These are phyloP conservation scores for Ptychochromis oligacanthus DNA, from an alignment of 2,113 vertebrate species.

Conservation along the genomic window DNA sequence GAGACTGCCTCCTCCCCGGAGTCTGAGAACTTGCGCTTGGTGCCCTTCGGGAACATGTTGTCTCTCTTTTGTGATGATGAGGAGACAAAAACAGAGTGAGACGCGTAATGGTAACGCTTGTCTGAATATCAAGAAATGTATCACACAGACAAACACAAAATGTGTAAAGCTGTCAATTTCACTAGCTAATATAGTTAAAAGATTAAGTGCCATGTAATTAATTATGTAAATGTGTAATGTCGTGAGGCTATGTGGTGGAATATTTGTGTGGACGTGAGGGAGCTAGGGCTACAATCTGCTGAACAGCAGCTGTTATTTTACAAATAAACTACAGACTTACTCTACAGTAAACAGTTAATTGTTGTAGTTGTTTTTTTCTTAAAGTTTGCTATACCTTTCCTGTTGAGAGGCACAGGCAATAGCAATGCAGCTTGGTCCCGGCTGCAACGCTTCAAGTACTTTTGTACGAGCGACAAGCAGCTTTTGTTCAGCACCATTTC, in stretches of 20 bases:
- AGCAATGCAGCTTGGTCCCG: slow-evolving; percentile 78
- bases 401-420: slow-evolving; percentile 81
- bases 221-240: slow-evolving; percentile 45
- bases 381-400: slow-evolving; percentile 81
- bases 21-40: slow-evolving; percentile 90
- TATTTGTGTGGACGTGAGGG: slow-evolving; percentile 46
- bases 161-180: slow-evolving; percentile 37
- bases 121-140: slow-evolving; percentile 3
- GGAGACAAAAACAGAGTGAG: slow-evolving; percentile 50
- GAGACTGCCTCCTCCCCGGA: slow-evolving; percentile 78
- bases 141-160: slow-evolving; percentile 59
- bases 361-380: slow-evolving; percentile 67
- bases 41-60: slow-evolving; percentile 91
- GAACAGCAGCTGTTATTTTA: slow-evolving; percentile 59
- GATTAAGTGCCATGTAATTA: slow-evolving; percentile 56
- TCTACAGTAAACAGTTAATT: slow-evolving; percentile 62
- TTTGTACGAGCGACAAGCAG: slow-evolving; percentile 81
- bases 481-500: slow-evolving; percentile 81
- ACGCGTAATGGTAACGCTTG: neutral
- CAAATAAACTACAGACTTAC: slow-evolving; percentile 51
- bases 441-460: slow-evolving; percentile 79
- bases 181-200: slow-evolving; percentile 42
- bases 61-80: slow-evolving; percentile 76
- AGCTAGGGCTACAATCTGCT: slow-evolving; percentile 55
- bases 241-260: slow-evolving; percentile 56